Evolutionary conservation across 1,140 invertebrate species (phyloP).

Genomic region (Hylyphantes graminicola): DNA sequence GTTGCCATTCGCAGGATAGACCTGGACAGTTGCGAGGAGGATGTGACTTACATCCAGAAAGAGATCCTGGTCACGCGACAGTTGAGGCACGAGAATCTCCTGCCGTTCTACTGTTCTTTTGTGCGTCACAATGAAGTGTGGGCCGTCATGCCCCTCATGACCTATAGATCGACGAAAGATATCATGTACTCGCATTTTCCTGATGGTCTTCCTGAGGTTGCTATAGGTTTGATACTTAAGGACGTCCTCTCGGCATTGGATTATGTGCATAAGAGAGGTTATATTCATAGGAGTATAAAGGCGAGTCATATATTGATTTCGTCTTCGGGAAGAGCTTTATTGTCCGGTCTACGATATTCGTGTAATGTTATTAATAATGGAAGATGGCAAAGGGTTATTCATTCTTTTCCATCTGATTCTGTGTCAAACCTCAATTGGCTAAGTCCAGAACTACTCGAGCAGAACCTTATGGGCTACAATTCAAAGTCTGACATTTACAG

Average conservation of each 20-base stretch:
- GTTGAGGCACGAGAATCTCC: conserved; percentile 82
- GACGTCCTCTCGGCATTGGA: conserved; percentile 82
- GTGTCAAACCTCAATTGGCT: conserved; percentile 84
- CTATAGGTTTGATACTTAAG: conserved; percentile 81
- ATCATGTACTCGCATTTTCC: conserved; percentile 81
- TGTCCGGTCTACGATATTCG: conserved; percentile 83
- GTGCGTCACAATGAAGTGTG: conserved; percentile 80
- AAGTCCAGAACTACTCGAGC: conserved; percentile 88
- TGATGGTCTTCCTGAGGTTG: conserved; percentile 82
- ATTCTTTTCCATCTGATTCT: conserved; percentile 79
- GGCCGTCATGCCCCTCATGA: conserved; percentile 82
- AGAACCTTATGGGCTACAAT: conserved; percentile 89
- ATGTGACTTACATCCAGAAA: conserved; percentile 77
- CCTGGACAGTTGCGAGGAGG: conserved; percentile 76
- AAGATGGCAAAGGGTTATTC: conserved; percentile 75
- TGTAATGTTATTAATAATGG: conserved; percentile 79
- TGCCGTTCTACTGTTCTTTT: conserved; percentile 80
- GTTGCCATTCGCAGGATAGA: conserved; percentile 82
- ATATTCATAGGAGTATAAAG: conserved; percentile 86
- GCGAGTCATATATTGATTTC: conserved; percentile 86
- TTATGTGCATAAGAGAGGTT: conserved; percentile 85
- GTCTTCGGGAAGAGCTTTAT: conserved; percentile 75
- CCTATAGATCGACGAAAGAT: conserved; percentile 81
- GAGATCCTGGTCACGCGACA: conserved; percentile 79
- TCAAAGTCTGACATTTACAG: conserved; percentile 92